These are phyloP conservation scores for Okamejei kenojei DNA, from an alignment of 2,797 vertebrate species.

Conservation along the genomic window DNA sequence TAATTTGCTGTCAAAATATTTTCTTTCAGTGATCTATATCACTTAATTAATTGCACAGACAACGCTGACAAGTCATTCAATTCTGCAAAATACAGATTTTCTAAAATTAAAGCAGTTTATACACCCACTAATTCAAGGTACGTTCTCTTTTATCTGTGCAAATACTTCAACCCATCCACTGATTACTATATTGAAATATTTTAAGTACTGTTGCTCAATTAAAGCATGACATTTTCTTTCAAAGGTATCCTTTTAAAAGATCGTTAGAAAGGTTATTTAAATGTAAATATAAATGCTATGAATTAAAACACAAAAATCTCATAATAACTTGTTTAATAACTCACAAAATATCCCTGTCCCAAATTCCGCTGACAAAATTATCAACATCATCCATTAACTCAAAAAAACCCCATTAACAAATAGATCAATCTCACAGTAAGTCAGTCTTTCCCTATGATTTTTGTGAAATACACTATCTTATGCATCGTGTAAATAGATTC, in stretches of 20 bases:
- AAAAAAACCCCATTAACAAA: neutral
- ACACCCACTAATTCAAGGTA: neutral
- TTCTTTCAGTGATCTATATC: conserved; percentile 18
- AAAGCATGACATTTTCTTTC: neutral
- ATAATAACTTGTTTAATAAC: neutral
- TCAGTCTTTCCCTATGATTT: neutral
- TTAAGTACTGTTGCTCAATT: neutral
- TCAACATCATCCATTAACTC: neutral
- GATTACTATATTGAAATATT: neutral
- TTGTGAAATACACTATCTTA: neutral
- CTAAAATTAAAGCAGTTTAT: neutral
- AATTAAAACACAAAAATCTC: neutral
- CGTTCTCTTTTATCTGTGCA: conserved; percentile 8
- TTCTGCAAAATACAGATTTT: neutral
- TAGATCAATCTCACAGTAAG: neutral
- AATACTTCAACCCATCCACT: neutral
- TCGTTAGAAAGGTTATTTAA: neutral
- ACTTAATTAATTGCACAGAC: conserved; percentile 9
- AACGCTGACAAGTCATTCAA: neutral
- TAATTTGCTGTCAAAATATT: conserved; percentile 15
- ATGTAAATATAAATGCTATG: neutral
- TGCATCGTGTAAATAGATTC: too few species aligned
- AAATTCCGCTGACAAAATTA: neutral
- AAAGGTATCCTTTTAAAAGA: neutral
- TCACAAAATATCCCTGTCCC: neutral